These are phyloP conservation scores for Phenganax subtilis DNA, from an alignment of 92 coral and sea anemone species.

Conservation along the genomic window DNA sequence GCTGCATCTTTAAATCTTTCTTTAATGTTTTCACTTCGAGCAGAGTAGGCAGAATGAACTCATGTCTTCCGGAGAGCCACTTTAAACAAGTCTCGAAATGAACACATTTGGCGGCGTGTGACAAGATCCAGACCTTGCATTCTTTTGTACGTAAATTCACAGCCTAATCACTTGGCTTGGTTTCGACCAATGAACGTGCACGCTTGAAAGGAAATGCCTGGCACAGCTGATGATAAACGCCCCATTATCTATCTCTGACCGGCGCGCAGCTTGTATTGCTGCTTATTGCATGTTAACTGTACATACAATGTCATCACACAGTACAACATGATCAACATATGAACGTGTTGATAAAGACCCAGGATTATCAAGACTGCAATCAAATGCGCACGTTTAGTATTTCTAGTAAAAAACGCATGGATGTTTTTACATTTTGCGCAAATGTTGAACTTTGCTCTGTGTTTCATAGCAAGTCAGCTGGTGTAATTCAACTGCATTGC, in stretches of 20 bases:
- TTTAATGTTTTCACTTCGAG: constrained; percentile 23
- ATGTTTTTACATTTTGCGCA: background rate
- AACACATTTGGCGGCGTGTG: constrained; percentile 40
- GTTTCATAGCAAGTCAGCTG: background rate
- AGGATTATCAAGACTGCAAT: constrained; percentile 26
- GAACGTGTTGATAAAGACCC: constrained; percentile 37
- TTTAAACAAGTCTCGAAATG: constrained; percentile 18
- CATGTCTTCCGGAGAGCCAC: constrained; percentile 35
- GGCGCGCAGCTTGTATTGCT: constrained; percentile 39
- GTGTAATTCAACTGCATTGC: background rate
- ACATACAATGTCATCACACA: constrained; percentile 34
- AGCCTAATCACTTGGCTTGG: constrained; percentile 32
- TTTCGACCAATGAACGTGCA: constrained; percentile 35
- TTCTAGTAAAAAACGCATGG: background rate
- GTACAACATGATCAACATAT: constrained; percentile 33
- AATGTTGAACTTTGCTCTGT: background rate
- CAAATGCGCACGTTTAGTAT: background rate
- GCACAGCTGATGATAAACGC: constrained; percentile 40
- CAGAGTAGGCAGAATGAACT: constrained; percentile 1
- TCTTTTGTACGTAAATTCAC: constrained; percentile 28
- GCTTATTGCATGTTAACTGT: constrained; percentile 45
- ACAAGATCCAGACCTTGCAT: constrained; percentile 34
- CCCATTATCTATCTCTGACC: constrained; percentile 35
- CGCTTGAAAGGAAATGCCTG: constrained; percentile 38
- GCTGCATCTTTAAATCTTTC: constrained; percentile 63